phyloP scores from a whole-genome alignment of 2,113 vertebrate species.

The Ia io region DNA sequence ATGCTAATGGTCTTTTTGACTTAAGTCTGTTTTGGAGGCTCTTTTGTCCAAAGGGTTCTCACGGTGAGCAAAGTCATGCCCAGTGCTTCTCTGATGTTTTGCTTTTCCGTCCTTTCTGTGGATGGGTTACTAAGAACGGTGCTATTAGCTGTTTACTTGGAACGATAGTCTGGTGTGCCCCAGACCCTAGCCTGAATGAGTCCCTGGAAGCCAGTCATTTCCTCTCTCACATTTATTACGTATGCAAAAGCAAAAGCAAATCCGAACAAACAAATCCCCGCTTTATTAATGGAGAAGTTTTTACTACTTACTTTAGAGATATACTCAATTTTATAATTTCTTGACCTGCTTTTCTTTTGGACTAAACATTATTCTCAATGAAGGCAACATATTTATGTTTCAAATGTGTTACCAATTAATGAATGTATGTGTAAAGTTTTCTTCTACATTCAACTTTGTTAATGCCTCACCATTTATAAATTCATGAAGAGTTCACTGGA shows the following conservation, averaged over 20 bases:
- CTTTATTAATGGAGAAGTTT: conserved; percentile 23
- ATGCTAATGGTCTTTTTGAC: conserved; percentile 45
- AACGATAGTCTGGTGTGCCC: background rate
- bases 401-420: background rate
- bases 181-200: background rate
- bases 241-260: background rate
- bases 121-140: conserved; percentile 53
- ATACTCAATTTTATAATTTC: conserved; percentile 11
- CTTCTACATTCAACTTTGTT: conserved; percentile 5
- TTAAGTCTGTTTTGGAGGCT: conserved; percentile 40
- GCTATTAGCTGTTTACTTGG: conserved; percentile 43
- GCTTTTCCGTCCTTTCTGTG: conserved; percentile 58
- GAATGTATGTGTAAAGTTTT: background rate
- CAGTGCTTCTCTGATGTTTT: conserved; percentile 36
- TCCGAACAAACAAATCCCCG: background rate
- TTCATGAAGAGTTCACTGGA: background rate
- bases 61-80: conserved; percentile 52
- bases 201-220: conserved; percentile 17
- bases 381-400: conserved; percentile 22
- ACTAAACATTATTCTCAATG: conserved; percentile 4
- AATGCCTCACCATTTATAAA: background rate
- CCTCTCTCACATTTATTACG: background rate
- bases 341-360: background rate
- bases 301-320: background rate
- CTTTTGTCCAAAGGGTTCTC: conserved; percentile 26